phyloP scores from a whole-genome alignment of 2,113 vertebrate genomes.

The Heptranchias perlo region DNA sequence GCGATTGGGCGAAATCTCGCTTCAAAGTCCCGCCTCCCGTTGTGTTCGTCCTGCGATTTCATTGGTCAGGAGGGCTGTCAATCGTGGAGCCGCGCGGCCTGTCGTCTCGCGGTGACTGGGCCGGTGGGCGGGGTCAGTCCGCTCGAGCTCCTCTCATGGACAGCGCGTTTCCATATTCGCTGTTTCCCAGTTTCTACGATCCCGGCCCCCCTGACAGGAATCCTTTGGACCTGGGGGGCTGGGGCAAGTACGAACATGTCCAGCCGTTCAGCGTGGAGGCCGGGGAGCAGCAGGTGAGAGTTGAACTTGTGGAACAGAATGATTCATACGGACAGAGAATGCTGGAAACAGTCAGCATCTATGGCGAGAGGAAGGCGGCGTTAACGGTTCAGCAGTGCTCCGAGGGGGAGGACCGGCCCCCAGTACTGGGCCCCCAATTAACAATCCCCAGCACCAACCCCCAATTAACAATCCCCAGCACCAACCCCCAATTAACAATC shows the following conservation, averaged over 20 bases:
- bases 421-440: no score
- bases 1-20: neutral
- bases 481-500: no score
- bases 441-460: no score
- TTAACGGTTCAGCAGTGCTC: neutral
- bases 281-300: slow-evolving; percentile 12
- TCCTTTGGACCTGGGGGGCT: neutral
- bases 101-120: no score
- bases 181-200: neutral
- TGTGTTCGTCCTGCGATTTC: neutral
- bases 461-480: no score
- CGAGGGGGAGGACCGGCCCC: no score
- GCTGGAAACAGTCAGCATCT: neutral
- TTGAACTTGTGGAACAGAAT: neutral
- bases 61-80: neutral
- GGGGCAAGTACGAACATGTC: neutral
- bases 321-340: neutral
- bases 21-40: neutral
- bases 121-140: no score
- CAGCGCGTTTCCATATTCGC: neutral
- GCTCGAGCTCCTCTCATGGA: neutral
- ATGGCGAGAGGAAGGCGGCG: neutral
- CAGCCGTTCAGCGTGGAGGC: neutral
- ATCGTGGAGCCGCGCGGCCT: neutral
- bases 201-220: neutral